phyloP scores from a whole-genome alignment of 2,113 vertebrate genomes.

The Syngnathoides biaculeatus region DNA sequence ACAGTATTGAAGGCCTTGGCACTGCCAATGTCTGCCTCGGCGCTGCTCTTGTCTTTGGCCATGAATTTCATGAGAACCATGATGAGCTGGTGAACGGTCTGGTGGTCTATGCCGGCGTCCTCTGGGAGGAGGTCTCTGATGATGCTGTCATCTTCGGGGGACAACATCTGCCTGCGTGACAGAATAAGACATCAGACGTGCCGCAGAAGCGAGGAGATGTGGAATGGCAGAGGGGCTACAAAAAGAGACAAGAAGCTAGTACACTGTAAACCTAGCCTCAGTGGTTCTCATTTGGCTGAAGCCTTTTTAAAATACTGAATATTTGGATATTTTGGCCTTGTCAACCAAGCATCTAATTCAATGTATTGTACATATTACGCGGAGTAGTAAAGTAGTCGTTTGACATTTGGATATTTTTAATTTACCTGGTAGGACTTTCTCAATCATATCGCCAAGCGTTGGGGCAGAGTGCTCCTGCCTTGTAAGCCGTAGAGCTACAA shows the following conservation, averaged over 20 bases:
- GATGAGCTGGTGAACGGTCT: constrained; percentile 96
- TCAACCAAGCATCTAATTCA: not conserved
- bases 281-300: too few species aligned
- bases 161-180: constrained; percentile 76
- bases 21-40: constrained; percentile 90
- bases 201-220: constrained; percentile 21
- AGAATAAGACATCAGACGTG: constrained; percentile 56
- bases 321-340: too few species aligned
- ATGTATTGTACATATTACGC: not conserved
- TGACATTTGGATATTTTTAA: not conserved
- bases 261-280: too few species aligned
- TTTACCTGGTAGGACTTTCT: constrained; percentile 78
- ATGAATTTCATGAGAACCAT: constrained; percentile 99
- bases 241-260: too few species aligned
- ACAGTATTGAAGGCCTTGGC: constrained; percentile 98
- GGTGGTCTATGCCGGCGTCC: constrained; percentile 94
- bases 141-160: constrained; percentile 84
- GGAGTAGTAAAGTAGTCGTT: not conserved
- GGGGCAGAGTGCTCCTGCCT: constrained; percentile 97
- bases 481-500: constrained; percentile 91
- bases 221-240: constrained; percentile 1
- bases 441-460: constrained; percentile 82
- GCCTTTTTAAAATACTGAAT: too few species aligned
- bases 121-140: constrained; percentile 94
- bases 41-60: constrained; percentile 95